Base-by-base conservation (phyloP, 2,113 vertebrate species). In the Microtus richardsoni region DNA sequence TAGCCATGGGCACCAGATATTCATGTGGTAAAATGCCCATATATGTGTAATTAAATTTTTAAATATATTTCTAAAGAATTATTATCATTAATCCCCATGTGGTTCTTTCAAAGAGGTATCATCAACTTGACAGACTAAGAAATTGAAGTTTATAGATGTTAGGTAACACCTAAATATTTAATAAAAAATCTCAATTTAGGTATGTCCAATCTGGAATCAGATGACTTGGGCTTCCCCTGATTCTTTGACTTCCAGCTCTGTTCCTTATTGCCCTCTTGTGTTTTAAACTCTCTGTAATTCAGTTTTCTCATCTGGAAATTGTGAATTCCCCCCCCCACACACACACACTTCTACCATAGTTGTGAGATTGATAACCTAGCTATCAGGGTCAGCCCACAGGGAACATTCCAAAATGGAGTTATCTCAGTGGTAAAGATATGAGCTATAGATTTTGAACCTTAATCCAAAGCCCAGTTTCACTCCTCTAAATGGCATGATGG, bases 401-500 rank as follows among this genome's bases (percentile, higher is more conserved):
- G 7, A 93, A 26, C 71, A 73, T 17, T 68, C n/a, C 92, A 77
- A 91, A 85, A 62, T 3, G 26, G 28, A 60, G 11, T n/a, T 78
- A 17, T 52, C 73, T 41, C 71, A 36, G 13, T 85, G 28, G 1
- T 49, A 62, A 92, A 80, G 12, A n/a, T 92, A 12, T 71, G 30
- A 93, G 70, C 19, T 28, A 9, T 90, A 28, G 58, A 78, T 88
- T 91, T 70, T 91, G 84, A 87, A 86, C n/a, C 54, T 64, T 47
- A 73, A 28, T 73, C 58, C 80, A 94, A 95, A 97, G 36, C 47
- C 33, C n/a, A 90, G 60, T 70, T 93, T 93, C 83, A 84, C 93
- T 96, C 78, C 88, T 96, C 80, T 89, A 94, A 94, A 92, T 94
- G 70, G 93, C 85, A 88, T 92, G 92, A 90, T 82, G 71, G 74